Evolutionary conservation across 2,797 vertebrate species (phyloP).

Genomic region (Xiphophorus birchmanni): DNA sequence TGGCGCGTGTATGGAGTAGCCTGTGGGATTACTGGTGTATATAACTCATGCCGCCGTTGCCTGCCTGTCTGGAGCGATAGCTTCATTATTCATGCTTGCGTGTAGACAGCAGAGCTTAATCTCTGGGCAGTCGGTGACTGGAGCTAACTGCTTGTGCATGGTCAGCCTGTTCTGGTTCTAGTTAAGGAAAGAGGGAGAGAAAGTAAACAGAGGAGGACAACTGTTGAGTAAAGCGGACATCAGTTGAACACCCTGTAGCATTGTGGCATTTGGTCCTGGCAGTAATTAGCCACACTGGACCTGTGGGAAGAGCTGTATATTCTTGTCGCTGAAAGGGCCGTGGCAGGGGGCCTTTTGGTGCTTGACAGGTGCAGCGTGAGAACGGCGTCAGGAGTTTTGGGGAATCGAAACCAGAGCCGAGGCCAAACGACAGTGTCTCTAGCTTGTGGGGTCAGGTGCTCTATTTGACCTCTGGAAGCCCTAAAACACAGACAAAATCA

Average conservation of each 20-base stretch:
- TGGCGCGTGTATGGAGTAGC: constrained; percentile 57
- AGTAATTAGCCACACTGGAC: constrained; percentile 85
- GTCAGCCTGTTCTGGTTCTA: constrained; percentile 62
- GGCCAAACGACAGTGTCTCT: constrained; percentile 64
- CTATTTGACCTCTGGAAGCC: constrained; percentile 68
- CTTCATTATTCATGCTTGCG: constrained; percentile 85
- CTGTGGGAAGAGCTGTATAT: constrained; percentile 88
- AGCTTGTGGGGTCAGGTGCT: constrained; percentile 67
- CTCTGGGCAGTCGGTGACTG: constrained; percentile 66
- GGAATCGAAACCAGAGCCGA: constrained; percentile 82
- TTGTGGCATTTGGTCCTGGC: constrained; percentile 55
- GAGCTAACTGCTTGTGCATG: constrained; percentile 62
- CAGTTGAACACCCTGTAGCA: constrained; percentile 42
- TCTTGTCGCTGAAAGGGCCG: constrained; percentile 89
- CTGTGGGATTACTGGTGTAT: constrained; percentile 66
- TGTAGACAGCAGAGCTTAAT: constrained; percentile 83
- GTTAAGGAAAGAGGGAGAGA: constrained; percentile 37
- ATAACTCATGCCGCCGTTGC: constrained; percentile 71
- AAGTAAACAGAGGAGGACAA: constrained; percentile 31
- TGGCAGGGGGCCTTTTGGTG: constrained; percentile 88
- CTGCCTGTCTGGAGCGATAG: constrained; percentile 78
- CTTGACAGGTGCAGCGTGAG: constrained; percentile 88
- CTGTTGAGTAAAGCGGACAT: constrained; percentile 44
- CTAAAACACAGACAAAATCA: constrained; percentile 66
- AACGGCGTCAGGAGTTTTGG: constrained; percentile 78